Base-by-base conservation (phyloP, 2,888 invertebrate genomes). In the Pharmacophagus antenor region DNA sequence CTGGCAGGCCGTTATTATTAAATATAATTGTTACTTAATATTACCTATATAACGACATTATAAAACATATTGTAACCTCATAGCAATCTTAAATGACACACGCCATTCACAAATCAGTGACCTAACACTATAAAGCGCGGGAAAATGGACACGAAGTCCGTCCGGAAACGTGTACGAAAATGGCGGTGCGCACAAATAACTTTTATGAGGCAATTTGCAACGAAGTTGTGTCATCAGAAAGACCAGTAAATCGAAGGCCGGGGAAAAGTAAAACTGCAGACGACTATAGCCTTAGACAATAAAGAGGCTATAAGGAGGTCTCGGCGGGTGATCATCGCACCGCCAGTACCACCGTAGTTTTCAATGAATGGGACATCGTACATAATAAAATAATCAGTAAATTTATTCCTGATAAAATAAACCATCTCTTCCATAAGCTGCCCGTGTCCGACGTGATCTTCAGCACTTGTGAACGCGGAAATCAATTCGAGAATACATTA, bases 131-230 rank as follows among this genome's bases (percentile, higher is more conserved):
- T 50, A 58, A 44, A 46, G 46, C 46, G 42, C 47, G 52, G 22
- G 47, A 51, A 52, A 52, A 58, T 58, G 47, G 58, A 46, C 23
- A 42, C 58, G 46, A 58, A 56, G 56, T 57, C 55, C 60, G 52
- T 58, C 56, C 62, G 64, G 65, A 65, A 67, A 67, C 67, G 71
- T 74, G 69, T 74, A 71, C 76, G 70, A 77, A 74, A 74, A 77
- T 74, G 69, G 71, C 67, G 71, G 67, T 65, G 50, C 69, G 71
- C 79, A 82, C 84, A 85, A 85, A 85, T 87, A 84, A 80, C 82
- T 83, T 86, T 86, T 84, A 87, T 85, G 76, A 82, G 77, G 83
- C 82, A 77, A 82, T 85, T 85, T 76, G 79, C 77, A 79, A 79
- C 77, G 70, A 79, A 82, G 82, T 85, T 85, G 82, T 82, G 82